Evolutionary conservation across 2,113 vertebrate genomes (phyloP).

Genomic region (Toxotes chatareus): DNA sequence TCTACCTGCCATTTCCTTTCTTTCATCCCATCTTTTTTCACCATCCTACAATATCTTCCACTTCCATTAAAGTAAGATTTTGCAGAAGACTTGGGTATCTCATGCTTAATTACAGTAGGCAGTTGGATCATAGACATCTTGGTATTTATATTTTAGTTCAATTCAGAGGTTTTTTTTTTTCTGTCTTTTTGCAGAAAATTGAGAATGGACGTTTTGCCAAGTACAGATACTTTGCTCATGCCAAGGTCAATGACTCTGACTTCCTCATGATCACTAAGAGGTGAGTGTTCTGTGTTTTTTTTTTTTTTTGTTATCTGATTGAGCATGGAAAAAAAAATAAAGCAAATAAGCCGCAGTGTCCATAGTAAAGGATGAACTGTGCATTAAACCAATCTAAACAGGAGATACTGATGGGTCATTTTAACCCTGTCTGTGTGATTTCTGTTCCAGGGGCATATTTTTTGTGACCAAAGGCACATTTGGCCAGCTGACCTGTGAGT

Average conservation of each 20-base stretch:
- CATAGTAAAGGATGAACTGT: not conserved
- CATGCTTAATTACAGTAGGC: not conserved
- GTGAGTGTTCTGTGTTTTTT: slow-evolving; percentile 76
- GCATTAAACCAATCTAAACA: not conserved
- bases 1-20: slow-evolving; percentile 43
- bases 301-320: not conserved
- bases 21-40: slow-evolving; percentile 44
- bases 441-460: slow-evolving; percentile 88
- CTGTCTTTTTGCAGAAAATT: slow-evolving; percentile 88
- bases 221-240: slow-evolving; percentile 95
- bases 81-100: not conserved
- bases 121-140: not conserved
- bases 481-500: slow-evolving; percentile 96
- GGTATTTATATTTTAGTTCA: not conserved
- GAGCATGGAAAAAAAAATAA: not conserved
- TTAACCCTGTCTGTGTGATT: not conserved
- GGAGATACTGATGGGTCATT: not conserved
- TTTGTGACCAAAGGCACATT: slow-evolving; percentile 98
- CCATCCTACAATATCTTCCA: not conserved
- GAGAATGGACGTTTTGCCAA: slow-evolving; percentile 98
- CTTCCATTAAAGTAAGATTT: not conserved
- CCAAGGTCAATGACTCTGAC: slow-evolving; percentile 96
- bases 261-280: slow-evolving; percentile 97
- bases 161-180: not conserved
- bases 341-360: not conserved